phyloP scores from a whole-genome alignment of 2,113 vertebrate genomes.

The Phrynosoma blainvillii region DNA sequence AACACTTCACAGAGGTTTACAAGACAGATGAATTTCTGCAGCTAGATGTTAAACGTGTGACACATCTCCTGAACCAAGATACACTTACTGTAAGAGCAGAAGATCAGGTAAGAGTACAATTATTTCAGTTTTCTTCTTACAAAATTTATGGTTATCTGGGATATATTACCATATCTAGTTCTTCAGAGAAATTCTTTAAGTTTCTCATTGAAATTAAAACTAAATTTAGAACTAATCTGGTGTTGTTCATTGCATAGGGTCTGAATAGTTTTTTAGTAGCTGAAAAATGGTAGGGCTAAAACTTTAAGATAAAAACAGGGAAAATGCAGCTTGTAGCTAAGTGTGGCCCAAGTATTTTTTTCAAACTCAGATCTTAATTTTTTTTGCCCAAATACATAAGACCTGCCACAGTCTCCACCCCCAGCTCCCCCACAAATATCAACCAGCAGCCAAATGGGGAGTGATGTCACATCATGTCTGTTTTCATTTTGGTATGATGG shows the following conservation, averaged over 20 bases:
- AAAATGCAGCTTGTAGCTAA: too few species aligned
- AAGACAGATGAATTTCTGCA: conserved; percentile 91
- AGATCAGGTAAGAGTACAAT: conserved; percentile 80
- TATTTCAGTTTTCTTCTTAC: background rate
- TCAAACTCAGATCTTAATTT: too few species aligned
- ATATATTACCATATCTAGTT: background rate
- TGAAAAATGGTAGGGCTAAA: background rate
- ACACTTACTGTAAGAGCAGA: conserved; percentile 87
- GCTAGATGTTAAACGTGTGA: conserved; percentile 88
- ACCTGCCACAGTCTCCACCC: too few species aligned
- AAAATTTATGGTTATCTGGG: background rate
- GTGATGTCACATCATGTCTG: too few species aligned
- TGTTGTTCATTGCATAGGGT: background rate
- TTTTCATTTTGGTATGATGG: too few species aligned
- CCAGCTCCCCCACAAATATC: too few species aligned
- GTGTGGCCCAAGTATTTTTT: too few species aligned
- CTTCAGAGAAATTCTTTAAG: background rate
- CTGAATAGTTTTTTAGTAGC: background rate
- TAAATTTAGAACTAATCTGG: background rate
- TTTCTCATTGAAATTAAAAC: background rate
- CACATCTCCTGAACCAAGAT: conserved; percentile 89
- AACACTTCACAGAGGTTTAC: conserved; percentile 91
- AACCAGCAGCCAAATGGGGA: too few species aligned
- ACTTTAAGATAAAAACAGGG: too few species aligned
- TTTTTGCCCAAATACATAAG: too few species aligned